A percentile compares a stretch with the other conserved stretches of the same genome.
phyloP scores from a whole-genome alignment of 2,888 invertebrate species.

The Elmis aenea region DNA sequence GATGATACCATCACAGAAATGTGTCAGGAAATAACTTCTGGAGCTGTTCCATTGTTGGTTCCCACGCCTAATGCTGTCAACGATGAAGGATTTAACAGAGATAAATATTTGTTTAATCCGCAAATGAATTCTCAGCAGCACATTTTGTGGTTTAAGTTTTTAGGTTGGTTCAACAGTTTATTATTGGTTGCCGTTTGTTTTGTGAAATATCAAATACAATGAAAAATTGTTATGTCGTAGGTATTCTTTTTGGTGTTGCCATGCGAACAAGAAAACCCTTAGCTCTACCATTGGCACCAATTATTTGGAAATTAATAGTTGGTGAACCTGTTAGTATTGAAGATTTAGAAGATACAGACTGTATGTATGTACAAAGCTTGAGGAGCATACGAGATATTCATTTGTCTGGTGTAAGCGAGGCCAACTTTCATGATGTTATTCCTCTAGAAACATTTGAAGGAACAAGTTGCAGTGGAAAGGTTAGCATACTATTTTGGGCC shows the following conservation, averaged over 20 bases:
- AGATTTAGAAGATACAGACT: constrained; percentile 59
- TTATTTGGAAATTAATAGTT: constrained; percentile 59
- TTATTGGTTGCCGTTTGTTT: no score
- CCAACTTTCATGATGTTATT: constrained; percentile 56
- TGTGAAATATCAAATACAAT: no score
- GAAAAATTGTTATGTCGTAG: no score
- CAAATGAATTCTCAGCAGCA: constrained; percentile 51
- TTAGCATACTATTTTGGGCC: constrained; percentile 24
- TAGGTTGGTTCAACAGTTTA: no score
- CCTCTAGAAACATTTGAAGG: constrained; percentile 60
- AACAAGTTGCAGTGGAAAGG: constrained; percentile 55
- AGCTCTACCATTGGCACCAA: constrained; percentile 57
- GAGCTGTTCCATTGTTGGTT: constrained; percentile 54
- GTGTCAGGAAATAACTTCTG: constrained; percentile 59
- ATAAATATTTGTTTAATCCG: constrained; percentile 58
- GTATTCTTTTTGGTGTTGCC: constrained; percentile 59
- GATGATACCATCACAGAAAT: constrained; percentile 66
- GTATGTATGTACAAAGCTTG: constrained; percentile 55
- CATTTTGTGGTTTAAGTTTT: constrained; percentile 56
- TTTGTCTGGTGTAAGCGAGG: constrained; percentile 54
- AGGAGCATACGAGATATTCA: constrained; percentile 57
- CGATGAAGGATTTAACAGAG: constrained; percentile 58
- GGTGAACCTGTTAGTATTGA: constrained; percentile 55
- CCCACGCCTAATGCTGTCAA: constrained; percentile 59
- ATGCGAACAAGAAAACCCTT: constrained; percentile 63